Evolutionary conservation across 2,113 vertebrate genomes (phyloP), one percentile per base, ranked within the genome.

Genomic region (Mus pahari): DNA sequence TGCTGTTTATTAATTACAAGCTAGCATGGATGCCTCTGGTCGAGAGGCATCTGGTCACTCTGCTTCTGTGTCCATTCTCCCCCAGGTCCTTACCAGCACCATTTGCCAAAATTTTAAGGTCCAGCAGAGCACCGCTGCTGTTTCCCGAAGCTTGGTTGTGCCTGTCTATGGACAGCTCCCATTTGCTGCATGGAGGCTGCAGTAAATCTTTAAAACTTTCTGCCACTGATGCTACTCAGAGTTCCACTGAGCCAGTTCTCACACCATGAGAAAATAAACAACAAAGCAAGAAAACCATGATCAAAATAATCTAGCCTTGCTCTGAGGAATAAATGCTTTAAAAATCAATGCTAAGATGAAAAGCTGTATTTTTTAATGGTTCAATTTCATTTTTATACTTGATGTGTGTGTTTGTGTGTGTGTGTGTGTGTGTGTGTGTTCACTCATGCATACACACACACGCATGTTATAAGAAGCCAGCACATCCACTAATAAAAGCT

Each of bases 311-410:
- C 28, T 42, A 14, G 2, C 12, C 62, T 64, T 86, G 22, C 9
- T 73, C 77, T 71, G 79, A 79, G 71, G 42, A 45, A 89, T 84
- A 92, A 73, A 28, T 79, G 17, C 71, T 90, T 79, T 74, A 94
- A 48, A 84, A 92, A 78, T 64, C 36, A 90, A 90, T 55, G n/a
- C 68, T 36, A 86, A 86, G 64, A 86, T 79, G 45, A 70, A 53
- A 14, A 36, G 14, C 36, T 73, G 8, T 73, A 14, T 73, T 73
- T 73, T 39, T 39, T 58, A 73, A 73, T 70, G 66, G 17, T 73
- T 73, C 19, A 19, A 19, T 73, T 73, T 39, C 3, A n/a, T 73
- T 73, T n/a, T 20, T n/a, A 73, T 39, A n/a, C 39, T 73, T 9
- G n/a, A 19, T 17, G 20, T 71, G 70, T 17, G 70, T n/a, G 7